Conservation (phyloP, 1,140 invertebrate genomes). For the Parasteatoda tepidariorum region DNA sequence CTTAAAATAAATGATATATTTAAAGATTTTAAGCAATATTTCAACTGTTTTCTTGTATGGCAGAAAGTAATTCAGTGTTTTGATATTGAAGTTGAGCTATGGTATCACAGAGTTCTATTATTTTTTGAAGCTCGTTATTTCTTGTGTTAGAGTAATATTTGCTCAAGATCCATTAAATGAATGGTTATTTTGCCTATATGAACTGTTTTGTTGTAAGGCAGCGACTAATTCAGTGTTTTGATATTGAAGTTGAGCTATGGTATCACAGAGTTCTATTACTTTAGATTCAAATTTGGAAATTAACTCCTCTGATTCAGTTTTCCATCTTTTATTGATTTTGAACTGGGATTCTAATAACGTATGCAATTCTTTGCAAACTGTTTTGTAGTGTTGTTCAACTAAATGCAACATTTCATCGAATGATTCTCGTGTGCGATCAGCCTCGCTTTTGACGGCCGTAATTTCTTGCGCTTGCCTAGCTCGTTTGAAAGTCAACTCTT, state of each 20-base stretch:
- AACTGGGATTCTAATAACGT: constrained; percentile 16
- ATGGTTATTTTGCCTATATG: no score
- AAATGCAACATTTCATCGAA: neutral
- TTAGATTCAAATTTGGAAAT: constrained; percentile 30
- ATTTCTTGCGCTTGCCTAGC: neutral
- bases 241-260: neutral
- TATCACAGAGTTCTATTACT: constrained; percentile 26
- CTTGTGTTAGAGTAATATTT: no score
- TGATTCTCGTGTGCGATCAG: neutral
- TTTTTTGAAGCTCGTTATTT: no score
- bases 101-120: constrained; percentile 21
- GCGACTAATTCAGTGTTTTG: constrained; percentile 17
- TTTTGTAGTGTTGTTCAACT: constrained; percentile 21
- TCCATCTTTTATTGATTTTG: constrained; percentile 25
- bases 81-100: constrained; percentile 1
- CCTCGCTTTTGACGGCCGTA: neutral
- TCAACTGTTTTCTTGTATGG: neutral
- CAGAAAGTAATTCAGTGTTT: constrained; percentile 10
- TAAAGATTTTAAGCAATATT: no score
- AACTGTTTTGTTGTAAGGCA: neutral
- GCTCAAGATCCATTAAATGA: no score
- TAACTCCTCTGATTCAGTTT: constrained; percentile 22
- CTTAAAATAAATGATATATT: no score
- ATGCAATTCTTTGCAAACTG: constrained; percentile 4
- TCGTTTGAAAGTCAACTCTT: neutral